These are phyloP conservation scores for Phoebastria nigripes DNA, from an alignment of 2,797 vertebrate genomes.

Conservation along the genomic window DNA sequence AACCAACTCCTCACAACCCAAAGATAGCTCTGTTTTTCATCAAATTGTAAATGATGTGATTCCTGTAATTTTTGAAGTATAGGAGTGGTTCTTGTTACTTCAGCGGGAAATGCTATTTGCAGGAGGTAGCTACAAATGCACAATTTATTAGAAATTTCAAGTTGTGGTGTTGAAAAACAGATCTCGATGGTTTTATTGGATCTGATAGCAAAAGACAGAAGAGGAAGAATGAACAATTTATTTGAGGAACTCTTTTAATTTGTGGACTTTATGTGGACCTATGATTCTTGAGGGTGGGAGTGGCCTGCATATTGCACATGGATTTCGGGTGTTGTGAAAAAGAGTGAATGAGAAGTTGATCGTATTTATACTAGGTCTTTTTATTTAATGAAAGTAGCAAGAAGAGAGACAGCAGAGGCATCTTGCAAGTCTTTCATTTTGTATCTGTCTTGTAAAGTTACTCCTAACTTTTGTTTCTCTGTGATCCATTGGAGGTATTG, in stretches of 20 bases:
- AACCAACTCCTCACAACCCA: not conserved
- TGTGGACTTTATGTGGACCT: not conserved
- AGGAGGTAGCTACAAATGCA: not conserved
- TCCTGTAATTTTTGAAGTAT: not conserved
- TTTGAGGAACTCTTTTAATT: not conserved
- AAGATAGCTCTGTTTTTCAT: conserved; percentile 7
- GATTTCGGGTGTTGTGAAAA: not conserved
- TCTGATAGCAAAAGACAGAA: not conserved
- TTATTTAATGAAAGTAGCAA: not conserved
- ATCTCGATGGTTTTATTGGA: not conserved
- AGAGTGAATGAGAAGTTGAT: not conserved
- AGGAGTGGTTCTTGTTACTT: not conserved
- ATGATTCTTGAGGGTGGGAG: not conserved
- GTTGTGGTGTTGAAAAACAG: not conserved
- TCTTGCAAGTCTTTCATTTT: not conserved
- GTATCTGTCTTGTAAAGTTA: not conserved
- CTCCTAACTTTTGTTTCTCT: not conserved
- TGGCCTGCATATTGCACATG: not conserved
- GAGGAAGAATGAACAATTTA: not conserved
- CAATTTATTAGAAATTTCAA: not conserved
- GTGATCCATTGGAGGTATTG: not conserved
- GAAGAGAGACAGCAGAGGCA: not conserved
- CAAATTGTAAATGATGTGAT: not conserved
- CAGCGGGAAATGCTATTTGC: not conserved
- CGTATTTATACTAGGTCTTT: not conserved